Evolutionary conservation across 2,113 vertebrate species (phyloP).

Genomic region (Eudyptes chrysolophus): DNA sequence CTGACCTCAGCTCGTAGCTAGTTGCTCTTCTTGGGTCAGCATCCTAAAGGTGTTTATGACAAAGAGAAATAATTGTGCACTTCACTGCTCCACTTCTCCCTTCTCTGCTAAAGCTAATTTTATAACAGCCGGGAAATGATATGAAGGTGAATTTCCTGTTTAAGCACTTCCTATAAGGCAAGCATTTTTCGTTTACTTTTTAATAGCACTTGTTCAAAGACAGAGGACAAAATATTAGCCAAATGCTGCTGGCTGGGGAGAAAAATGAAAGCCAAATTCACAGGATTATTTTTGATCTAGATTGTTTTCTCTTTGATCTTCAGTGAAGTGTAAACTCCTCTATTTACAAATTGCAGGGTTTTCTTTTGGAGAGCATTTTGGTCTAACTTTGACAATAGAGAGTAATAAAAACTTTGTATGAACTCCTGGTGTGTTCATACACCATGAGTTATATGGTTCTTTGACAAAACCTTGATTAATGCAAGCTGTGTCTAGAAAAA

Average conservation of each 20-base stretch:
- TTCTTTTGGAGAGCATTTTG: background rate
- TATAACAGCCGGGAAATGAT: background rate
- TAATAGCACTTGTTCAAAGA: constrained; percentile 49
- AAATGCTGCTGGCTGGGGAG: background rate
- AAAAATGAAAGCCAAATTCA: constrained; percentile 7
- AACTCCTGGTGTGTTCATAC: constrained; percentile 16
- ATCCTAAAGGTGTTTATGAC: background rate
- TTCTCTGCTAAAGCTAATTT: background rate
- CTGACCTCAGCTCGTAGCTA: background rate
- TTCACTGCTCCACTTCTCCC: background rate
- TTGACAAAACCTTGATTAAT: constrained; percentile 15
- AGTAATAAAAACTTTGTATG: constrained; percentile 13
- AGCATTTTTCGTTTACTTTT: background rate
- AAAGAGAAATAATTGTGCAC: background rate
- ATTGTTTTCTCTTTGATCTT: background rate
- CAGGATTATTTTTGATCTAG: background rate
- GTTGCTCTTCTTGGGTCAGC: constrained; percentile 15
- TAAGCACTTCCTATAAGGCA: constrained; percentile 52
- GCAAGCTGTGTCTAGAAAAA: background rate
- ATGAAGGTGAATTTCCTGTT: constrained; percentile 10
- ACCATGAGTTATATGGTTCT: background rate
- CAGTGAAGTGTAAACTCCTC: background rate
- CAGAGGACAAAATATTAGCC: background rate
- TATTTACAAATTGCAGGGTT: background rate
- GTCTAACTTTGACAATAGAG: background rate